Evolutionary conservation across 2,797 vertebrate species (phyloP), one percentile per base, ranked within the genome.

Genomic region (Rallus crepitans): DNA sequence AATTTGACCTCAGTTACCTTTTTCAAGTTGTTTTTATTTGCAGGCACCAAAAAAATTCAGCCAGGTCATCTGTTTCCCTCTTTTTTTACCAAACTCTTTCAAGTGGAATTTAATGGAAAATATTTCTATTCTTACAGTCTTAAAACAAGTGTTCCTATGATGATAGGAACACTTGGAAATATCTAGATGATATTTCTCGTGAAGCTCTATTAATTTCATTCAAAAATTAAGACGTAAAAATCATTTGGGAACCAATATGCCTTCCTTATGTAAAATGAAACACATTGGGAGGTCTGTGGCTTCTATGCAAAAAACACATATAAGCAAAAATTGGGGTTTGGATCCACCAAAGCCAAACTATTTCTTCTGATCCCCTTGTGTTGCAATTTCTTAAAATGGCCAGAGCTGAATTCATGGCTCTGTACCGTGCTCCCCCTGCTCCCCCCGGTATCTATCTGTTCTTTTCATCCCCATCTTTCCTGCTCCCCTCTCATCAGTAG

Each of bases 181-280:
- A n/a, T 80, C 63, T 76, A 70, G 25, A 23, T 12, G 21, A 30
- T 6, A 63, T 77, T 93, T 85, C 5, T 39, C 59, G 40, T 35
- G 56, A 84, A 87, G 59, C 6, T 66, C 52, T 66, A 59, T 70
- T 87, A 0, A 33, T 78, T 77, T 70, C 0, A 63, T 73, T 63
- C 12, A 60, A 78, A 87, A 85, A 39, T 12, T 77, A 79, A 63
- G 28, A 55, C 2, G 27, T 56, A 33, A 87, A 89, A 79, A 30
- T 8, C 0, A 15, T 61, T 89, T 79, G 47, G 79, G 47, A 92
- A 78, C 19, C 76, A 76, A 77, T 14, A 17, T 0, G 0, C 31
- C 18, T 77, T 77, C 87, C 21, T 52, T 5, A 35, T 30, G 31
- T 33, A 68, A 55, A 82, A 82, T 39, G 1, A 87, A 91, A 75